Evolutionary conservation across 2,888 invertebrate species (phyloP), one percentile per base, ranked within the genome.

Genomic region (Cacoxenus indagator): DNA sequence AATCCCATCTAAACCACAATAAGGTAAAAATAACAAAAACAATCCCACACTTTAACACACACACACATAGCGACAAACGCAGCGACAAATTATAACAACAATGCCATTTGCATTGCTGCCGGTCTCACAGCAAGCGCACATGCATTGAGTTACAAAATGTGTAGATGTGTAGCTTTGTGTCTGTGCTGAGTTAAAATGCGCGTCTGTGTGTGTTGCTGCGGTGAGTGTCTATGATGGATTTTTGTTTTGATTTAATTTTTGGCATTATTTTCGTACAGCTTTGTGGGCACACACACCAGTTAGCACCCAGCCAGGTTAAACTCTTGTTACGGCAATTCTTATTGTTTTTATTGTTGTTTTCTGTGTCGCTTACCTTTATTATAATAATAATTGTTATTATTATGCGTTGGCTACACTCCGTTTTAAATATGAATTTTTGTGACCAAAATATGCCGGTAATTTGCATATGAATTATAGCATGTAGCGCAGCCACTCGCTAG

Each of bases 191-290:
- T n/a, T n/a, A n/a, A n/a, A n/a, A 22, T 24, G 26, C n/a, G 22
- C 14, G 26, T 62, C 4, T 43, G 66, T 70, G 14, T 59, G n/a
- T 37, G 46, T n/a, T n/a, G n/a, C n/a, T n/a, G n/a, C n/a, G n/a
- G n/a, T 67, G 67, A 69, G 72, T 76, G 71, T 19, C 67, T 17
- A 22, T 68, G 43, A 61, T 64, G 45, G 64, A 64, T 46, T 45
- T 77, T 67, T 83, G 76, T 78, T 80, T 80, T 78, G 80, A 83
- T 80, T 80, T 82, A 75, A 82, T 80, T 83, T 78, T 65, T 46
- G 19, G 73, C 74, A 82, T 80, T 75, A 76, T 78, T 75, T 78
- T 76, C n/a, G 71, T 27, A 61, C 69, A 37, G 37, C 22, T 62
- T 26, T 27, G 51, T 17, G 22, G 54, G 54, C 24, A 26, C 54